These are phyloP conservation scores for Carposina sasakii DNA, from an alignment of 1,140 invertebrate genomes.

Conservation along the genomic window DNA sequence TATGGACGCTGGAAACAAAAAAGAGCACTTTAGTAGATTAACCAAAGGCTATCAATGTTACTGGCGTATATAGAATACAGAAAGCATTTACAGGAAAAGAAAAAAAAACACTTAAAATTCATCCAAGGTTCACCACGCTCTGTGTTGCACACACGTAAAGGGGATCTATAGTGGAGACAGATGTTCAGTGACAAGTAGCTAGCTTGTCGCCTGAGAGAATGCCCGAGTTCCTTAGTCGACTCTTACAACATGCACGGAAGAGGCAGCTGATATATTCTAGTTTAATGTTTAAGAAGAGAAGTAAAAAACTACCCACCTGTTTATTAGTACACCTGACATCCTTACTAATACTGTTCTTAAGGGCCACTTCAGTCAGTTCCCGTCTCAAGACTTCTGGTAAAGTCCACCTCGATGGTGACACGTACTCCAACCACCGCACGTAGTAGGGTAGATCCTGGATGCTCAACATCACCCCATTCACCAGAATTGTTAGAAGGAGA, in stretches of 20 bases:
- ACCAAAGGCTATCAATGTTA: conserved; percentile 1
- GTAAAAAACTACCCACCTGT: conserved; percentile 52
- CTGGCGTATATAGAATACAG: too few species aligned
- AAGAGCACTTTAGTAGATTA: conserved; percentile 20
- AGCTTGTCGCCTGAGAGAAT: too few species aligned
- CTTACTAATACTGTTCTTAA: conserved; percentile 71
- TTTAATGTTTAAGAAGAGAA: too few species aligned
- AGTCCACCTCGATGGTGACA: conserved; percentile 85
- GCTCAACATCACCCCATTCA: conserved; percentile 83
- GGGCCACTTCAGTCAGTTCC: conserved; percentile 77
- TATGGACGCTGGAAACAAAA: conserved; percentile 77
- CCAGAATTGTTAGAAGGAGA: conserved; percentile 76
- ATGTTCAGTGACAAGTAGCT: too few species aligned
- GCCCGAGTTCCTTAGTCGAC: too few species aligned
- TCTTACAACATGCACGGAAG: too few species aligned
- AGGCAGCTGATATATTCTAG: too few species aligned
- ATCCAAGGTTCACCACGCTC: too few species aligned
- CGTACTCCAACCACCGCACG: conserved; percentile 77
- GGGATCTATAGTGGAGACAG: too few species aligned
- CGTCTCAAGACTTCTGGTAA: conserved; percentile 78
- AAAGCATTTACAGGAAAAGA: too few species aligned
- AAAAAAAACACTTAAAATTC: too few species aligned
- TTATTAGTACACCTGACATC: conserved; percentile 77
- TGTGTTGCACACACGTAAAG: too few species aligned
- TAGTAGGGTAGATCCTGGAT: conserved; percentile 79